Evolutionary conservation across 2,113 vertebrate species (phyloP), one percentile per base, ranked within the genome.

Genomic region (Proterorhinus semilunaris): DNA sequence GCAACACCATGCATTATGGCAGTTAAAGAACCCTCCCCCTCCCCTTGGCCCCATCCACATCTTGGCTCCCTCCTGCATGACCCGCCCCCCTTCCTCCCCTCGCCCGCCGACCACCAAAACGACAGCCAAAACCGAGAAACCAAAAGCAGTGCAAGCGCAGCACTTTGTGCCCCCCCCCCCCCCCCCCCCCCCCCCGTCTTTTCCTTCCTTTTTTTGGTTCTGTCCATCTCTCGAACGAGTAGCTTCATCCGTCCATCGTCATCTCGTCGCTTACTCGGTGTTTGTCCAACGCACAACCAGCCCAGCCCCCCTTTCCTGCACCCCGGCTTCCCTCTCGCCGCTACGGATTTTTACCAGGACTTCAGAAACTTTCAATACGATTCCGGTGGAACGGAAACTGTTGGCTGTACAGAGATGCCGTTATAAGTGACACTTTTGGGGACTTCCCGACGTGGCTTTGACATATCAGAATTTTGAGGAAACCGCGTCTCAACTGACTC

Each of bases 1-100:
- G 94, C 93, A 96, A 96, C 93, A 96, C 95, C 89, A 94, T 97
- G 95, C 95, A 98, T 91, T 97, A 98, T 47, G 95, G 96, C 78
- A 97, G 95, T 93, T 97, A 96, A 92, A 89, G 83, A 6, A 10
- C 57, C 57, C 65, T 83, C 81, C 78, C 82, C 59, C 64, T 62
- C 68, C 36, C 68, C 70, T 36, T 36, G 27, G 27, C 27, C 27
- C 27, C 27, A 36, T 36, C 2, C 27, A 36, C 27, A 36, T 36
- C 27, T 5, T 36, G 27, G 27, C 27, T 11, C 3, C 16, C 16
- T 16, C 53, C 53, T 21, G 86, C 91, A 90, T 90, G 87, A 89
- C 15, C 43, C 45, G 61, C 58, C 76, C 8, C 2, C 57, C 57
- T 78, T 79, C 71, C 80, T 75, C 85, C 21, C 36, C 44, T 64